These are phyloP conservation scores for Aphelocoma coerulescens DNA, from an alignment of 2,113 vertebrate genomes.

Conservation along the genomic window DNA sequence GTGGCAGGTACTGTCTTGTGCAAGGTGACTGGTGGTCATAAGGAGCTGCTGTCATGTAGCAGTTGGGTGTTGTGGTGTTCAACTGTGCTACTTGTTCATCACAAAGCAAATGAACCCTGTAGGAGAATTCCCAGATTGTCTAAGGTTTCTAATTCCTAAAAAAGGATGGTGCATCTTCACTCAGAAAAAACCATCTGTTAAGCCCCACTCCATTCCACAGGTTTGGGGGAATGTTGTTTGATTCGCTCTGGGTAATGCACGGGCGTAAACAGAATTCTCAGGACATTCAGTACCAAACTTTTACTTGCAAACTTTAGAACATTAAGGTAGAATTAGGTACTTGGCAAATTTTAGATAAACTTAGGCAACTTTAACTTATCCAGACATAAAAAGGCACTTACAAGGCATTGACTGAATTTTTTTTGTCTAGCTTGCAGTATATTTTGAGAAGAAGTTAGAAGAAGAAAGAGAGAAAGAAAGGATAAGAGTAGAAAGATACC, in stretches of 20 bases:
- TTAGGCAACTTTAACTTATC: background rate
- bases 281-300: background rate
- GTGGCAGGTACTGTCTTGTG: background rate
- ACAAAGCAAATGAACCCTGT: background rate
- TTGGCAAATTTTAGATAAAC: background rate
- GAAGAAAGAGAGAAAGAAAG: too few relatives aligned
- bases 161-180: background rate
- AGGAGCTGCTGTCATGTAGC: background rate
- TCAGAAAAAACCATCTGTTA: background rate
- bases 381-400: background rate
- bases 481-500: background rate
- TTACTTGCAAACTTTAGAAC: background rate
- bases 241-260: accelerated
- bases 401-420: background rate
- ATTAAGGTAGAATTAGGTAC: background rate
- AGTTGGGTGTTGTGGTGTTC: background rate
- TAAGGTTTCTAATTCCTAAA: background rate
- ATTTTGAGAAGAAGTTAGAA: background rate
- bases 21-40: background rate
- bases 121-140: background rate
- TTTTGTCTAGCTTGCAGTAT: background rate
- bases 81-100: background rate
- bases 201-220: accelerated
- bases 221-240: background rate
- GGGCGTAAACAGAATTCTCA: background rate